These are phyloP conservation scores for Hirudo medicinalis DNA, from an alignment of 1,140 invertebrate species.

Conservation along the genomic window DNA sequence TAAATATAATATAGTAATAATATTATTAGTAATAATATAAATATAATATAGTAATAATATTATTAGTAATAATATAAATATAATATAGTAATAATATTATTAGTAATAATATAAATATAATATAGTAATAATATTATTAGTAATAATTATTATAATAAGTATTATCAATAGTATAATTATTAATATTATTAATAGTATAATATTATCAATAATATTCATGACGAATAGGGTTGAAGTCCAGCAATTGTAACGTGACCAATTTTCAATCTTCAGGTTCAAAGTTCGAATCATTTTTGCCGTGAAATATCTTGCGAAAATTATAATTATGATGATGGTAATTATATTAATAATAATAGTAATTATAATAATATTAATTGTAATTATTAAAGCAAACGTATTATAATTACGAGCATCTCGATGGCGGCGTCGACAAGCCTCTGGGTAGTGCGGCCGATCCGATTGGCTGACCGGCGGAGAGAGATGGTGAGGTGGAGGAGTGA, in stretches of 20 bases:
- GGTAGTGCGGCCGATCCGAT: not conserved
- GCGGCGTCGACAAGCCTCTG: not conserved
- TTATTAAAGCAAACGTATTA: no score
- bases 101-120: not conserved
- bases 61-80: no score
- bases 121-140: not conserved
- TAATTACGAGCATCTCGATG: not conserved
- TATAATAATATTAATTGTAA: not conserved
- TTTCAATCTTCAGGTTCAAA: no score
- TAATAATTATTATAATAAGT: not conserved
- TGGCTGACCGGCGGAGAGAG: not conserved
- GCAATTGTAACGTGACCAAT: no score
- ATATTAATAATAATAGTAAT: not conserved
- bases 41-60: no score
- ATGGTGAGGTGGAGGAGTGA: not conserved
- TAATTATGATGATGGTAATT: not conserved
- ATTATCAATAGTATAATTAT: not conserved
- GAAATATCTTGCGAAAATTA: no score
- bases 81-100: not conserved
- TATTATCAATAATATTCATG: no score
- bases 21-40: no score
- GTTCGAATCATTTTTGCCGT: no score
- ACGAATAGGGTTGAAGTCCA: no score
- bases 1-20: no score
- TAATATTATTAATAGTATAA: no score